A percentile compares a stretch with the other conserved stretches of the same genome.
These are phyloP conservation scores for Oncorhynchus tshawytscha DNA, from an alignment of 2,113 vertebrate genomes.

Conservation along the genomic window DNA sequence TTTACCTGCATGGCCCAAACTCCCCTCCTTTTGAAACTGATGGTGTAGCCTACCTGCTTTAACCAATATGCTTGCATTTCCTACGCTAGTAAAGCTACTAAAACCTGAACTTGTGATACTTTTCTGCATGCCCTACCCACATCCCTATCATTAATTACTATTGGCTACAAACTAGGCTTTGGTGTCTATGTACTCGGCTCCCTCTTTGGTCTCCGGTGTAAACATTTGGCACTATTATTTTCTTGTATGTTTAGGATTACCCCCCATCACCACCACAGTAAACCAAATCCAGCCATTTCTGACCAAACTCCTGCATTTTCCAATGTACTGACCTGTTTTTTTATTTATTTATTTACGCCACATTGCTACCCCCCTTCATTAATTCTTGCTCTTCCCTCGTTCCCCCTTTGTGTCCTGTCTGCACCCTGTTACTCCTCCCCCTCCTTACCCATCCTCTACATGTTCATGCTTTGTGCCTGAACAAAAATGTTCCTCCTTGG, in stretches of 20 bases:
- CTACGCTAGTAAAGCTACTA: too few relatives aligned
- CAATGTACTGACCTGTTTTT: conserved; percentile 94
- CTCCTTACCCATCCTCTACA: conserved; percentile 29
- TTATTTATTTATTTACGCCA: conserved; percentile 34
- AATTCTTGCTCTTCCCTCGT: conserved; percentile 36
- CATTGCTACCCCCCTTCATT: conserved; percentile 40
- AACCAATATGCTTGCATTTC: too few relatives aligned
- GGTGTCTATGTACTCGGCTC: conserved; percentile 31
- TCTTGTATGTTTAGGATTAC: conserved; percentile 66
- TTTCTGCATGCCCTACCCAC: conserved; percentile 43
- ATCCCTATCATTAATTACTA: conserved; percentile 44
- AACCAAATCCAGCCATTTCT: conserved; percentile 91
- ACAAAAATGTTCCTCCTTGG: conserved; percentile 84
- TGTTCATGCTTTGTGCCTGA: conserved; percentile 90
- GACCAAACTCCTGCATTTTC: conserved; percentile 93
- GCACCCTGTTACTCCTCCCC: conserved; percentile 42
- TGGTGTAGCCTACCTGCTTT: too few relatives aligned
- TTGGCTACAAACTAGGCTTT: not conserved
- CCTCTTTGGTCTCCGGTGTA: conserved; percentile 89
- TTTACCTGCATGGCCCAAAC: conserved; percentile 72
- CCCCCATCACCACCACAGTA: conserved; percentile 22
- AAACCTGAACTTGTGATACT: conserved; percentile 52
- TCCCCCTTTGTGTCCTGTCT: conserved; percentile 52
- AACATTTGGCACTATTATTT: conserved; percentile 86
- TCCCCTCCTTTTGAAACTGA: too few relatives aligned